phyloP scores from a whole-genome alignment of 2,797 vertebrate species.

The Pantherophis vulpinus region DNA sequence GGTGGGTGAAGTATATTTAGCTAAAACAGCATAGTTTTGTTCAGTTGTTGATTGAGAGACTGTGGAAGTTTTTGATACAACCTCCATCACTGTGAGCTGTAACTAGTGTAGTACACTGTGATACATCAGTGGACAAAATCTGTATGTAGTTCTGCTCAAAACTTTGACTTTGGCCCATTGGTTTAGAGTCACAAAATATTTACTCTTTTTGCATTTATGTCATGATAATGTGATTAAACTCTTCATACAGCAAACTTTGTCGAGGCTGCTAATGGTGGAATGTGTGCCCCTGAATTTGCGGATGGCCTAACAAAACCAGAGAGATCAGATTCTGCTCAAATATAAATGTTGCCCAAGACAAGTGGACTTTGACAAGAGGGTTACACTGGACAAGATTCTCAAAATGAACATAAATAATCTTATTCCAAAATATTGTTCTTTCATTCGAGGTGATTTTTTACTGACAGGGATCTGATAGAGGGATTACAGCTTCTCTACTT shows the following conservation, averaged over 20 bases:
- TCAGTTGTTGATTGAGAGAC: background rate
- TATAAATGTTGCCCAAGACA: background rate
- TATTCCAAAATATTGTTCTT: background rate
- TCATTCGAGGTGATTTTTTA: background rate
- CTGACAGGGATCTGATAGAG: background rate
- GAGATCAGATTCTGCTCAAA: background rate
- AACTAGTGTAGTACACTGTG: fast-evolving
- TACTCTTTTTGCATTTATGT: background rate
- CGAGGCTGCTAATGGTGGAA: background rate
- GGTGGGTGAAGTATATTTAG: background rate
- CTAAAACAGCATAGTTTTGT: background rate
- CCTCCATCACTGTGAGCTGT: background rate
- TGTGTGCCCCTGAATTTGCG: background rate
- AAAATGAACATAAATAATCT: background rate
- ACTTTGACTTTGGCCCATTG: background rate
- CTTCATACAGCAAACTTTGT: background rate
- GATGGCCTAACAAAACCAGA: background rate
- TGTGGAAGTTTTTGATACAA: background rate
- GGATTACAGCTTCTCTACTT: background rate
- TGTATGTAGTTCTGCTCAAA: background rate
- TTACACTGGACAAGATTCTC: background rate
- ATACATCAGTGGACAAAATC: background rate
- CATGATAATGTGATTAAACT: background rate
- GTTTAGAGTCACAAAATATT: no score
- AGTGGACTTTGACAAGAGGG: background rate